Evolutionary conservation across 1,140 invertebrate species (phyloP).

Genomic region (Araneus ventricosus): DNA sequence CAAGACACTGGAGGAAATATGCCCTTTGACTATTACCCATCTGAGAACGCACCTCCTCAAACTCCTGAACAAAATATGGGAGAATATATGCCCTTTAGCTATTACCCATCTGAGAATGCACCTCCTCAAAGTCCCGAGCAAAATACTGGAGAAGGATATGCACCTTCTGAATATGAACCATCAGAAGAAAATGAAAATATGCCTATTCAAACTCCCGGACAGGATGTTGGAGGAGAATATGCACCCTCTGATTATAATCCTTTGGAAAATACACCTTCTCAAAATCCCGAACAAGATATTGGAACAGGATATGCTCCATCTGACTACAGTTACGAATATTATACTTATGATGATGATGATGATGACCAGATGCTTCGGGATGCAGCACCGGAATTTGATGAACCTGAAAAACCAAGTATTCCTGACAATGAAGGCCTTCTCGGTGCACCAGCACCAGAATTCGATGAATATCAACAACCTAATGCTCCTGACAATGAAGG

Average conservation of each 20-base stretch:
- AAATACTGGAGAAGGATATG: background rate
- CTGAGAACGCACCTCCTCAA: no score
- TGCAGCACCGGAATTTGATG: background rate
- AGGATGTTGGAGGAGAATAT: no score
- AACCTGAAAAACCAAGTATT: background rate
- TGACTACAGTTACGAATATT: background rate
- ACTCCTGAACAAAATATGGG: background rate
- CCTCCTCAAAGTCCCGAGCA: background rate
- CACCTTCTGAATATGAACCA: background rate
- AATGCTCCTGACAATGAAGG: background rate
- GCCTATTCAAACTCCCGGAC: background rate
- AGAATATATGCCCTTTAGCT: background rate
- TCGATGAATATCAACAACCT: background rate
- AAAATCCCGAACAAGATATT: background rate
- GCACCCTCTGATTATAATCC: no score
- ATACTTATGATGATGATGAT: background rate
- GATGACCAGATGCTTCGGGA: background rate
- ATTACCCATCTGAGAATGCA: background rate
- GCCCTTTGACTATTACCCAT: no score
- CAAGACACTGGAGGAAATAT: no score
- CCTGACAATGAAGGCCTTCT: background rate
- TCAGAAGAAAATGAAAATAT: background rate
- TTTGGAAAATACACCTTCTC: no score
- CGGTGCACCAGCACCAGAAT: background rate
- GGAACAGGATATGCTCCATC: background rate